Evolutionary conservation across 2,888 invertebrate genomes (phyloP).

Genomic region (Lagria hirta): DNA sequence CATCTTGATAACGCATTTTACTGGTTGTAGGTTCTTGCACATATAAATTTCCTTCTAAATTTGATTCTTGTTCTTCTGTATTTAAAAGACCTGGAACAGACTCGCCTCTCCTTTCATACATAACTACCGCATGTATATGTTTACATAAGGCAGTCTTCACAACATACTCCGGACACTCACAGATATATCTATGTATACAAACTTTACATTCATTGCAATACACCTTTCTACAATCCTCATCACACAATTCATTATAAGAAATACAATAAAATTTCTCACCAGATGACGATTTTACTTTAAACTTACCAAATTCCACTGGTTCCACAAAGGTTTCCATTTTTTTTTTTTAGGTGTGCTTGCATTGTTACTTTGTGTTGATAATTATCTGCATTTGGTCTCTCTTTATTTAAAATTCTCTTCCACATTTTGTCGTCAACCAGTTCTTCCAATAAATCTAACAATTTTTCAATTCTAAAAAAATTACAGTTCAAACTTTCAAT

Average conservation of each 20-base stretch:
- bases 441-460: conserved; percentile 25
- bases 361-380: conserved; percentile 26
- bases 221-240: conserved; percentile 17
- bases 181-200: no score
- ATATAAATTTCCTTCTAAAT: no score
- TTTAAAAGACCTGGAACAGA: no score
- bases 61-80: no score
- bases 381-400: conserved; percentile 27
- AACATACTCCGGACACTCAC: no score
- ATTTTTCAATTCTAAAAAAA: conserved; percentile 10
- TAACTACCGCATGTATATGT: no score
- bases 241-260: conserved; percentile 19
- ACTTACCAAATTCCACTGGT: conserved; percentile 9
- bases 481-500: no score
- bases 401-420: conserved; percentile 26
- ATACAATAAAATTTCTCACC: conserved; percentile 17
- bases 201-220: conserved; percentile 3
- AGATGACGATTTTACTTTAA: conserved; percentile 17
- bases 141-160: no score
- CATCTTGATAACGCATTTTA: no score
- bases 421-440: conserved; percentile 29
- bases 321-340: conserved; percentile 19
- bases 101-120: no score
- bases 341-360: conserved; percentile 26
- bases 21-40: no score